Base-by-base conservation (phyloP, 1,140 invertebrate genomes). In the Pogonognathellus flavescens region DNA sequence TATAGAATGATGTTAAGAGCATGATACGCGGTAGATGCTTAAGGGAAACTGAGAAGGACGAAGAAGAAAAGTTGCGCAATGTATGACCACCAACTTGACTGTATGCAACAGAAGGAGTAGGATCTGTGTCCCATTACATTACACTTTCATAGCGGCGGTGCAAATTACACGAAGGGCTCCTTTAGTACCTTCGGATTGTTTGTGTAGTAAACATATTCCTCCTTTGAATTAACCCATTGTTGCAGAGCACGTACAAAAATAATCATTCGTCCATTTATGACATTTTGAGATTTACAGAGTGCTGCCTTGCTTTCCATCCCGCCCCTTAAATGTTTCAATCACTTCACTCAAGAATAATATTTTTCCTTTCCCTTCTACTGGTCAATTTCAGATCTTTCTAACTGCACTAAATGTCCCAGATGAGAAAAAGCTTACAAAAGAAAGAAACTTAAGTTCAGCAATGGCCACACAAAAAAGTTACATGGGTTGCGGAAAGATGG, bases 241-340 rank as follows among this genome's bases (percentile, higher is more conserved):
- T 22, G 13, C 9, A 11, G 57, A 83, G 84, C 86, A 87, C 86
- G 86, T 84, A 87, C 86, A 85, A 87, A 85, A 87, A 85, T 87
- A 82, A 87, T 87, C 81, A 83, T 82, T 84, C 72, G 84, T 76
- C 31, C 70, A 76, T 76, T 55, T 70, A 41, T 86, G 83, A 82
- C 83, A 49, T 82, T 80, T 87, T 62, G 13, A 13, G 72, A 82
- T 80, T 76, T 49, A 66, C 59, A 6, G 20, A 66, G 62, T 66
- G 62, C 62, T 16, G 1, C 53, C 53, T 55, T 16, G 16, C 11
- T 14, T 11, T 16, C 20, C 3, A 22, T 25, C 25, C 22, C 62
- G 10, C 25, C 25, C 62, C 20, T 14, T 25, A 20, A 66, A 66
- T 25, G 59, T 60, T 20, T 10, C n/a, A 20, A 14, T 13, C 62